Base-by-base conservation (phyloP, 2,888 invertebrate genomes). In the Portevinia maculata region DNA sequence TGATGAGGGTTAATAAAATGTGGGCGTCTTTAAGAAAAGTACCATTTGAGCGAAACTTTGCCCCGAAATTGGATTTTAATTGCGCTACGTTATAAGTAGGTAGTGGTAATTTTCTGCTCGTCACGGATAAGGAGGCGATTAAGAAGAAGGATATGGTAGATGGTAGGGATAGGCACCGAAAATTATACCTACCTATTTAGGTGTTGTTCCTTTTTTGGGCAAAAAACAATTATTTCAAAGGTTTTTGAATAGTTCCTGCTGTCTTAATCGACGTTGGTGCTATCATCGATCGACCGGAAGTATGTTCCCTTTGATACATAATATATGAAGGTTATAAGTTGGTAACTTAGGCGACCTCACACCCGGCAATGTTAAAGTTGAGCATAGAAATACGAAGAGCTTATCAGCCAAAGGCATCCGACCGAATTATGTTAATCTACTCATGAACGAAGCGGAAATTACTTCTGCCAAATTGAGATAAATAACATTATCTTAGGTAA, bases 1-100 rank as follows among this genome's bases (percentile, higher is more conserved):
- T 55, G 73, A 73, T 46, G 55, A 64, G 73, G 62, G 73, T 73
- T 32, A 74, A 65, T 57, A 48, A 73, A 53, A 37, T 65, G 65
- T 50, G 50, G 41, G 57, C 34, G 67, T 34, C 13, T 11, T 41
- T 50, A 15, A 15, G 41, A 13, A 6, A 30, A 30, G 34, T 30
- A 17, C 37, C 48, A 9, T 65, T 30, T 28, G 8, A 17, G 3
- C 4, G 6, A 5, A 52, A 52, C 41, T 48, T 65, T 28, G 37
- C 24, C 5, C 32, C 13, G 13, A 70, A 71, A 60, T 71, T 71
- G 17, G 24, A 50, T 32, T 52, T 60, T 70, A 70, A 69, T 70
- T 60, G 50, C 30, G 28, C 44, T 53, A 32, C 4, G 19, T 4
- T 11, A 44, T 19, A 44, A 19, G 44, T 44, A n/a, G 44, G 44